These are phyloP conservation scores for Ceraclea dissimilis DNA, from an alignment of 2,888 invertebrate species.

Conservation along the genomic window DNA sequence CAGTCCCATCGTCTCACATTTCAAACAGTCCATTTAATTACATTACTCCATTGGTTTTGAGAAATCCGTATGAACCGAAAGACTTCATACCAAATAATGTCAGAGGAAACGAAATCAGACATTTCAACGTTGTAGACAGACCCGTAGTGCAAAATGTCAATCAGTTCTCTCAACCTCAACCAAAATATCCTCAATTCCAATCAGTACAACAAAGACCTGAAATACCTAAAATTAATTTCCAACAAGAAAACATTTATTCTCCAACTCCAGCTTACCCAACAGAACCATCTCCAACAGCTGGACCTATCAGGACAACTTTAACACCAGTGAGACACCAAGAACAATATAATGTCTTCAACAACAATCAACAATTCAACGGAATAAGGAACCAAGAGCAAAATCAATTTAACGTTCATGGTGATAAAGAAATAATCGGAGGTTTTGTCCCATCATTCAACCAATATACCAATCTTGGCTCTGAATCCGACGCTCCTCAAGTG, in stretches of 20 bases:
- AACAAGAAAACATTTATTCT: conserved; percentile 7
- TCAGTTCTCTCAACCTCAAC: conserved; percentile 9
- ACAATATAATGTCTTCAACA: conserved; percentile 4
- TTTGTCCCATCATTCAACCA: neutral
- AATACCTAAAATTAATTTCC: neutral
- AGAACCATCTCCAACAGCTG: neutral
- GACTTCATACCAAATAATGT: conserved; percentile 12
- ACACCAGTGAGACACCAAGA: neutral
- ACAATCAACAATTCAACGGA: neutral
- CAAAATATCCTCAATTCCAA: conserved; percentile 12
- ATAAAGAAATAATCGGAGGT: neutral
- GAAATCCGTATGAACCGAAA: conserved; percentile 36
- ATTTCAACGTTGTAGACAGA: conserved; percentile 15
- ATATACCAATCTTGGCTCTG: conserved; percentile 18
- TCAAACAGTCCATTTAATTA: conserved; percentile 36
- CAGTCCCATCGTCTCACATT: conserved; percentile 22
- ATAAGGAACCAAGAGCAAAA: neutral
- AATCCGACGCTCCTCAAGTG: conserved; percentile 10
- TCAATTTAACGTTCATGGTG: neutral
- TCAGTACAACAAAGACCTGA: conserved; percentile 5
- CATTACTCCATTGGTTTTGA: conserved; percentile 40
- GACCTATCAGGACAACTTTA: conserved; percentile 1
- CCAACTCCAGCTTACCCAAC: conserved; percentile 1
- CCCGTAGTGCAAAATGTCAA: neutral
- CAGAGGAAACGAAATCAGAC: conserved; percentile 20